These are phyloP conservation scores for Tiliacea citrago DNA, from an alignment of 2,888 invertebrate species.

Conservation along the genomic window DNA sequence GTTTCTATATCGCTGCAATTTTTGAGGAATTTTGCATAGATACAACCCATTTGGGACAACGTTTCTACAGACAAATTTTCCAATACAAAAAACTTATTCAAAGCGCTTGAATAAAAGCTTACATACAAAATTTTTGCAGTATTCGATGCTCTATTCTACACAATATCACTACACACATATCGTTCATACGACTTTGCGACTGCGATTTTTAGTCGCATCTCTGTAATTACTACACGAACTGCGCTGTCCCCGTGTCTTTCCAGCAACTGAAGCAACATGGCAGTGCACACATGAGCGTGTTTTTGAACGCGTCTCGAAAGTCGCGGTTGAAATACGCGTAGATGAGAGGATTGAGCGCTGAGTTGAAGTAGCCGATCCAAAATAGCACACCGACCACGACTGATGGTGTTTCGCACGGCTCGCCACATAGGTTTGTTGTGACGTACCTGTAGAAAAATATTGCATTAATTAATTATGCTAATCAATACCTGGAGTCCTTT, in stretches of 20 bases:
- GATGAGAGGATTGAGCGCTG: constrained; percentile 94
- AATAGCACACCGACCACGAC: constrained; percentile 97
- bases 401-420: constrained; percentile 95
- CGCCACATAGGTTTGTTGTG: constrained; percentile 95
- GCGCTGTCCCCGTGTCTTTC: constrained; percentile 92
- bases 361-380: constrained; percentile 97
- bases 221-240: constrained; percentile 88
- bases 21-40: background rate
- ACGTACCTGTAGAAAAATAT: constrained; percentile 92
- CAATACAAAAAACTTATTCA: constrained; percentile 42
- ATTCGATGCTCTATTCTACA: constrained; percentile 48
- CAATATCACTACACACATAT: constrained; percentile 54
- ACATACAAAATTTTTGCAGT: constrained; percentile 49
- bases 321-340: constrained; percentile 92
- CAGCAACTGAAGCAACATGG: constrained; percentile 95
- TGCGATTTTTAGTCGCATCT: constrained; percentile 69
- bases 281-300: constrained; percentile 96
- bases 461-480: background rate
- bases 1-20: background rate
- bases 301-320: constrained; percentile 98
- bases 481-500: no score
- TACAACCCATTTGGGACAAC: constrained; percentile 9
- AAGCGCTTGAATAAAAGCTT: constrained; percentile 38
- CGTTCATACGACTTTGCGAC: constrained; percentile 60
- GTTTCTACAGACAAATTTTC: constrained; percentile 6